Evolutionary conservation across 2,113 vertebrate species (phyloP), one percentile per base, ranked within the genome.

Genomic region (Alosa alosa): DNA sequence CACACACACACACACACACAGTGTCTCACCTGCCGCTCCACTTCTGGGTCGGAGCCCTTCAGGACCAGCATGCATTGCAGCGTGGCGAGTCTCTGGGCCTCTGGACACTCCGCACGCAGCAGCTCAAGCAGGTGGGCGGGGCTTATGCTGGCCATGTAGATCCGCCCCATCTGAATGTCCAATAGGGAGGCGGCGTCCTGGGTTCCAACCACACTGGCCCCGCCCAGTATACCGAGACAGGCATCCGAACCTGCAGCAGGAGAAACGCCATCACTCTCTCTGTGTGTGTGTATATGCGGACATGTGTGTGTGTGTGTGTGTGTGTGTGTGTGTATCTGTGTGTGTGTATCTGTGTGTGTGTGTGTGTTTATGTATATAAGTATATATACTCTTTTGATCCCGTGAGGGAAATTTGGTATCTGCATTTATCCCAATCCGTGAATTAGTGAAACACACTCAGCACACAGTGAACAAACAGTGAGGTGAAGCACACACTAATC

Each of bases 21-120:
- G 20, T 25, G 31, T 25, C 89, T 88, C 78, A 96, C 95, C 95
- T 94, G 91, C 50, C 90, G 87, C 87, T 95, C 93, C 87, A 95
- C 86, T 0, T 90, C 88, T 88, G 93, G 90, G 88, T 95, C 91
- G 3, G 90, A 89, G 90, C 91, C 93, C 89, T 94, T 89, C 86
- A 96, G 93, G 7, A 97, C 91, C 60, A 99, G 94, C 72, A 95
- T 88, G 90, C 96, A 97, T 89, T 99, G 98, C 85, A 99, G 91
- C 0, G 93, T 93, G 0, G 97, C 97, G 90, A 99, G 78, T 75
- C 93, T 95, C 85, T 97, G 96, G 0, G 91, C 92, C 88, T 98
- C 97, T 0, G 0, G 90, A 85, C 84, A 85, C 41, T 88, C 86
- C 49, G 91, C 86, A 45, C 45, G 87, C 82, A 99, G 94, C 22